Percentiles rank a stretch among this genome's conserved stretches.
phyloP scores from a whole-genome alignment of 1,140 invertebrate genomes.

The Eufriesea mexicana region DNA sequence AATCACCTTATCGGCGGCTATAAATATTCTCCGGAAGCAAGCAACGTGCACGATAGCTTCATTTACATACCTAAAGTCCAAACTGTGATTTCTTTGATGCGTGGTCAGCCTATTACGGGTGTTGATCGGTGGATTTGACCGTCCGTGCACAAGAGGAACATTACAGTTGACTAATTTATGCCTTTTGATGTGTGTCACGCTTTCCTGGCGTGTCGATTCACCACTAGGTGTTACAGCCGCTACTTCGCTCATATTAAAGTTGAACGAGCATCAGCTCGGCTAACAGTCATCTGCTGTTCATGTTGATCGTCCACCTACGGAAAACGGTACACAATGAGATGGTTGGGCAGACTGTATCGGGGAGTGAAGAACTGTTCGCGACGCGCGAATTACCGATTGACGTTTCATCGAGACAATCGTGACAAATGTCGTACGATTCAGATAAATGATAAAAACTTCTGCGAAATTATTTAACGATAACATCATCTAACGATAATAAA shows the following conservation, averaged over 20 bases:
- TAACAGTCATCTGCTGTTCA: slow-evolving; percentile 81
- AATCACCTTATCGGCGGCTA: slow-evolving; percentile 27
- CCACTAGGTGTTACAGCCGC: slow-evolving; percentile 77
- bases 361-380: background rate
- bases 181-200: slow-evolving; percentile 77
- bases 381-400: background rate
- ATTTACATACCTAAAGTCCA: slow-evolving; percentile 87
- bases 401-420: too few species aligned
- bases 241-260: slow-evolving; percentile 81
- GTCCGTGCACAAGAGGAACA: slow-evolving; percentile 85
- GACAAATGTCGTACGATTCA: background rate
- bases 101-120: slow-evolving; percentile 85
- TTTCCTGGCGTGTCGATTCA: slow-evolving; percentile 79
- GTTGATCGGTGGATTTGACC: slow-evolving; percentile 82
- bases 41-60: background rate
- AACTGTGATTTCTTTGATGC: slow-evolving; percentile 90
- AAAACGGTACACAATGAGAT: slow-evolving; percentile 8
- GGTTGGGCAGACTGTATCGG: background rate
- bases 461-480: background rate
- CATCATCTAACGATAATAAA: background rate
- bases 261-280: slow-evolving; percentile 78
- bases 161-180: slow-evolving; percentile 80
- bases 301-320: slow-evolving; percentile 72
- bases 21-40: slow-evolving; percentile 32
- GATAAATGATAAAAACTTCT: background rate